Evolutionary conservation across 2,113 vertebrate species (phyloP).

Genomic region (Chroicocephalus ridibundus): DNA sequence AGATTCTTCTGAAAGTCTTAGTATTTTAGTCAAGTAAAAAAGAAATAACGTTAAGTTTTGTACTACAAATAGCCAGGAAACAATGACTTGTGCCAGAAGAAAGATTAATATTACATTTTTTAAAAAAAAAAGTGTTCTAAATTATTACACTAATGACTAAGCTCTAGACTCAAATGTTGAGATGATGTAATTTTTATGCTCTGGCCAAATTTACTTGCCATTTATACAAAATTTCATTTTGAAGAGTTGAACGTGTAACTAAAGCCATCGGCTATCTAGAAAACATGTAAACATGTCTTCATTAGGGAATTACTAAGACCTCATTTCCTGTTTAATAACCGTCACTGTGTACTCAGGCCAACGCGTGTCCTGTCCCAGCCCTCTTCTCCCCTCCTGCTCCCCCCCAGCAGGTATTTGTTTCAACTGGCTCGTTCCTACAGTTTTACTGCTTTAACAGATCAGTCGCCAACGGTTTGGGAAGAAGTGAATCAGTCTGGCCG

Average conservation of each 20-base stretch:
- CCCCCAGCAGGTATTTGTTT: background rate
- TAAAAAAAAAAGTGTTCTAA: background rate
- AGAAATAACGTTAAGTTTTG: background rate
- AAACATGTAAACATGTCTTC: background rate
- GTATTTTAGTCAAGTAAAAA: constrained; percentile 21
- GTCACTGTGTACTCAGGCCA: background rate
- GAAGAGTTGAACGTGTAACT: background rate
- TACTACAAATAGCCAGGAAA: constrained; percentile 11
- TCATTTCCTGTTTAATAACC: background rate
- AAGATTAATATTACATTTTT: constrained; percentile 2
- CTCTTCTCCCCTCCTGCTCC: background rate
- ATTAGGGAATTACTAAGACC: background rate
- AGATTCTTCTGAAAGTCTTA: background rate
- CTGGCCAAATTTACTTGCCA: background rate
- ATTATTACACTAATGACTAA: constrained; percentile 27
- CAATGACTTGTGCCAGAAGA: constrained; percentile 13
- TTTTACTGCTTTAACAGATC: background rate
- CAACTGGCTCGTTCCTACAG: background rate
- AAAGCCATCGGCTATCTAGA: background rate
- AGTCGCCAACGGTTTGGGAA: background rate
- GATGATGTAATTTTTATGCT: constrained; percentile 23
- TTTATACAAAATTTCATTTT: constrained; percentile 2
- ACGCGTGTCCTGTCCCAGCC: background rate
- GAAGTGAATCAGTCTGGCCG: background rate
- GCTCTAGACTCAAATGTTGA: background rate